Conservation (phyloP, 2,888 invertebrate species). For the Lysandra coridon region DNA sequence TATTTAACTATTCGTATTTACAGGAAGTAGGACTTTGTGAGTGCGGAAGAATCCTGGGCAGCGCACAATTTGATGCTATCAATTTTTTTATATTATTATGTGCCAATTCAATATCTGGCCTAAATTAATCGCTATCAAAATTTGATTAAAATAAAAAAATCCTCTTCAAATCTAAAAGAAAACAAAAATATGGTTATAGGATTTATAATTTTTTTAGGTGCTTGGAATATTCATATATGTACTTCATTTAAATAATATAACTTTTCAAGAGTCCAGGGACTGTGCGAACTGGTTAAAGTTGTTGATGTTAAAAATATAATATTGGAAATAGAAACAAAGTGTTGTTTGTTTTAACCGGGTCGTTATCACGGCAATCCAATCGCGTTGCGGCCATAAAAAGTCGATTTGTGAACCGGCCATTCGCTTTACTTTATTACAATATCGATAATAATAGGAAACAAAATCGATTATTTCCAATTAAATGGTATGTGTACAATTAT, state of each 20-base stretch:
- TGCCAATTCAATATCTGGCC: background rate
- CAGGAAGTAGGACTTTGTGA: background rate
- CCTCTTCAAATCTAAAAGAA: too few relatives aligned
- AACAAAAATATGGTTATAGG: too few relatives aligned
- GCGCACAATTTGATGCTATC: background rate
- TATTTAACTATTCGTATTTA: background rate
- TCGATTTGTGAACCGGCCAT: slow-evolving; percentile 25
- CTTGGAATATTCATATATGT: too few relatives aligned
- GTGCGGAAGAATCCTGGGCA: background rate
- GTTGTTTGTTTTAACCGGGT: background rate
- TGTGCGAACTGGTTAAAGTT: background rate
- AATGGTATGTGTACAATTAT: slow-evolving; percentile 24
- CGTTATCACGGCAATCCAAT: slow-evolving; percentile 11
- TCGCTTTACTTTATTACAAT: slow-evolving; percentile 24
- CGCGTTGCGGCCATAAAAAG: slow-evolving; percentile 14
- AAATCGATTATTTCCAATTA: slow-evolving; percentile 22
- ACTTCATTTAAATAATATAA: background rate
- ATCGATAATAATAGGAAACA: slow-evolving; percentile 23
- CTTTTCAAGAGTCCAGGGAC: background rate
- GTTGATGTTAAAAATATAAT: background rate
- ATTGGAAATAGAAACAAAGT: slow-evolving; percentile 12
- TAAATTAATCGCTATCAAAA: too few relatives aligned
- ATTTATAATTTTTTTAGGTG: too few relatives aligned
- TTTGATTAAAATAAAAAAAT: too few relatives aligned
- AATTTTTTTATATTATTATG: background rate